Base-by-base conservation (phyloP, 2,888 invertebrate genomes). In the Nesidiocoris tenuis region DNA sequence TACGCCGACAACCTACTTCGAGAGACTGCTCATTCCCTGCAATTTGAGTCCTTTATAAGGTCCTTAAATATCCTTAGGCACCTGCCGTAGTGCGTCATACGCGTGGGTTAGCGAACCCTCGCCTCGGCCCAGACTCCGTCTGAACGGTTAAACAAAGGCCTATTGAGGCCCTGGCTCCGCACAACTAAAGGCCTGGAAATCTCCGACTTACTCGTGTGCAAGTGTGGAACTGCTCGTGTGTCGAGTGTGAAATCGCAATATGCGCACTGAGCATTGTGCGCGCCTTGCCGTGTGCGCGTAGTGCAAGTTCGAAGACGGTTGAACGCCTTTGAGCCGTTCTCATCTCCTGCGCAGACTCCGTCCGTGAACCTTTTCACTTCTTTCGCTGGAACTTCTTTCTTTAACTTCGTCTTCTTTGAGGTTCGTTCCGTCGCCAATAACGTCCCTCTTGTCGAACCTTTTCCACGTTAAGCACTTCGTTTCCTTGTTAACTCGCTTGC, bases 241-340 rank as follows among this genome's bases (percentile, higher is more conserved):
- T 67, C 55, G 67, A 67, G 67, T 67, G 67, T 67, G 67, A 67
- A 67, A 67, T 67, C 55, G 67, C 55, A 67, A 67, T 67, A 55
- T 67, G 67, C 22, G 56, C 55, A 22, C 9, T 21, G 55, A 39
- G 54, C 22, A 56, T 54, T 18, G 22, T 56, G 64, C 12, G 39
- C 39, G 39, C 39, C 3, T 39, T 39, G 39, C 12, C 39, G 39
- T 3, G 5, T 39, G 39, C 3, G 12, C 5, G 12, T 39, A 12
- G 39, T 39, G 3, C 5, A 39, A 3, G 39, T 12, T 39, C 12
- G 39, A 7, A 39, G 39, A 39, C 5, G 39, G 5, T 39, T 12
- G 39, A 7, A 3, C 12, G 39, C 39, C 39, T 39, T 39, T 12
- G 39, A 39, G 39, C 12, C 39, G 3, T 9, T 21, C 56, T 67